Conservation (phyloP, 1,140 invertebrate genomes). For the Heliconius eleuchia region DNA sequence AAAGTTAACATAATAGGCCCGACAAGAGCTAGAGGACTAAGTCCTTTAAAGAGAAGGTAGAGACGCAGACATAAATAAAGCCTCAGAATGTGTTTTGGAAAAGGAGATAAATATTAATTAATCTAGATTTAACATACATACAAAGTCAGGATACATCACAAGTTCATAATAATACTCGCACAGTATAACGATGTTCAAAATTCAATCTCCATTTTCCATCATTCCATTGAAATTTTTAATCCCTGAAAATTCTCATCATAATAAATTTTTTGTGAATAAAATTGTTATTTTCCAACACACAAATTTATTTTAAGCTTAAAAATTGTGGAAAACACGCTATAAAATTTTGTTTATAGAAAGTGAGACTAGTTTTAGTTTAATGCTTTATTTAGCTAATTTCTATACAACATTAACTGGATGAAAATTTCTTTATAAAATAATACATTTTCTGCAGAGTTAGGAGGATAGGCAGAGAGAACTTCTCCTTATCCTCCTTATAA, state of each 20-base stretch:
- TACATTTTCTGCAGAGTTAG: background rate
- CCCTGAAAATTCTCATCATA: background rate
- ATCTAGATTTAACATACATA: background rate
- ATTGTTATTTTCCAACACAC: background rate
- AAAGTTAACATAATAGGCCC: too few relatives aligned
- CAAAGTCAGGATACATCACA: background rate
- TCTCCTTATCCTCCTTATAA: too few relatives aligned
- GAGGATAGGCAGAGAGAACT: too few relatives aligned
- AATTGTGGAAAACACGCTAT: background rate
- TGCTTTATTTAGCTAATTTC: background rate
- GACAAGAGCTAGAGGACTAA: too few relatives aligned
- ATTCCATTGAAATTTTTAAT: slow-evolving; percentile 1
- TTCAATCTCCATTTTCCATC: slow-evolving; percentile 2
- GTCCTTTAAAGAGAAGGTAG: too few relatives aligned
- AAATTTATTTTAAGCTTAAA: background rate
- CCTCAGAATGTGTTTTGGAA: background rate
- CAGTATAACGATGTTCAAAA: background rate
- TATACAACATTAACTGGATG: background rate
- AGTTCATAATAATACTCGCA: background rate
- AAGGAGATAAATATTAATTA: too few relatives aligned
- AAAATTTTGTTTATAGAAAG: background rate
- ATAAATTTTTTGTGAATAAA: background rate
- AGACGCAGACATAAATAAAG: too few relatives aligned
- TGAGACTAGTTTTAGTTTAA: background rate
- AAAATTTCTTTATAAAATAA: background rate